Conservation (phyloP, 1,140 invertebrate genomes). For the Neocloeon triangulifer region DNA sequence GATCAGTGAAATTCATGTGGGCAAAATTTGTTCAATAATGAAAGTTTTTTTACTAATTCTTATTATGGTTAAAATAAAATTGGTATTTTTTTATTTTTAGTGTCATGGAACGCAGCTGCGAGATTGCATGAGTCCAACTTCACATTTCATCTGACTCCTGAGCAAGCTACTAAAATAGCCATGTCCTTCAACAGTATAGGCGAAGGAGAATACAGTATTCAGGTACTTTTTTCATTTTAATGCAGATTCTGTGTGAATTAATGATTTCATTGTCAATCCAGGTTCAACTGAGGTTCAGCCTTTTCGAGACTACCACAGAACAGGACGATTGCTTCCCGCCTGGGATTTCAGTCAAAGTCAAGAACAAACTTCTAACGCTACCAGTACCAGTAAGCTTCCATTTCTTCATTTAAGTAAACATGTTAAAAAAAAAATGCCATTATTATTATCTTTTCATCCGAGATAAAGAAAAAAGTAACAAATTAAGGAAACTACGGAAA, state of each 20-base stretch:
- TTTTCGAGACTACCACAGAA: constrained; percentile 71
- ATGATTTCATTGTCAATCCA: constrained; percentile 17
- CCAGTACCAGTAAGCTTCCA: constrained; percentile 76
- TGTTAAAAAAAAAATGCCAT: no score
- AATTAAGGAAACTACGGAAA: no score
- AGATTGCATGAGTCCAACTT: constrained; percentile 69
- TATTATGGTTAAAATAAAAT: no score
- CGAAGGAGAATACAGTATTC: constrained; percentile 54
- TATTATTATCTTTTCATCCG: no score
- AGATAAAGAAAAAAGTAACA: no score
- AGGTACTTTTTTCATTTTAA: constrained; percentile 23
- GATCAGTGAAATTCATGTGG: no score
- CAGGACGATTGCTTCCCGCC: constrained; percentile 94
- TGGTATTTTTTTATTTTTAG: constrained; percentile 10
- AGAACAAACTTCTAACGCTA: constrained; percentile 73
- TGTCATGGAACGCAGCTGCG: no score
- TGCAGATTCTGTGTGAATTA: background rate
- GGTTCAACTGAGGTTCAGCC: constrained; percentile 74
- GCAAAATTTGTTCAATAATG: no score
- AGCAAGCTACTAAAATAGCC: constrained; percentile 73
- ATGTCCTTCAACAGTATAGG: constrained; percentile 38
- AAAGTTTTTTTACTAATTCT: no score
- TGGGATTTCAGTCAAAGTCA: constrained; percentile 82
- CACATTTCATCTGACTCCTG: constrained; percentile 75
- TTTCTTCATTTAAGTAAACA: no score